Conservation (phyloP, 1,140 invertebrate genomes). For the Acromyrmex heyeri region DNA sequence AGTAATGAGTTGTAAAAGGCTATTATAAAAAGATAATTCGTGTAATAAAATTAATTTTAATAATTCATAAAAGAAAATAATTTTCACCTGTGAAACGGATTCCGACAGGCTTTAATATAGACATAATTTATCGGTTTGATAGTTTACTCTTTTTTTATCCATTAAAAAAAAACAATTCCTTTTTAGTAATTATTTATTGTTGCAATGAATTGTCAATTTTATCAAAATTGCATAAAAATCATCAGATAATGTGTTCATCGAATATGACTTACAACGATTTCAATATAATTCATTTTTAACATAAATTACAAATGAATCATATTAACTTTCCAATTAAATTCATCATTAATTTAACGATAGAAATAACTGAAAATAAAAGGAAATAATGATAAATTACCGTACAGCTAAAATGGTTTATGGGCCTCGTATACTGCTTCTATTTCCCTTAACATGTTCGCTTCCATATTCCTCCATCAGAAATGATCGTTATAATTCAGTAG, state of each 20-base stretch:
- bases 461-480: slow-evolving; percentile 2
- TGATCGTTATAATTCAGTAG: slow-evolving; percentile 56
- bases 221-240: not conserved
- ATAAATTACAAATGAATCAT: not conserved
- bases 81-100: too few relatives aligned
- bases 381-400: slow-evolving; percentile 28
- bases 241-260: not conserved
- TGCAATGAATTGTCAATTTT: not conserved
- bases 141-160: too few relatives aligned
- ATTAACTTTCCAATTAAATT: slow-evolving; percentile 1
- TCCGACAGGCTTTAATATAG: too few relatives aligned
- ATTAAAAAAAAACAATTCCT: not conserved
- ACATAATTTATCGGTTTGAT: too few relatives aligned
- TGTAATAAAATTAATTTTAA: slow-evolving; percentile 3
- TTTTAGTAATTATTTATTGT: not conserved
- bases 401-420: slow-evolving; percentile 31
- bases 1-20: not conserved
- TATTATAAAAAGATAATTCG: slow-evolving; percentile 23
- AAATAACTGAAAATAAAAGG: slow-evolving; percentile 18
- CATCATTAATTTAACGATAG: slow-evolving; percentile 22
- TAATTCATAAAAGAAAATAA: not conserved
- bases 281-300: not conserved
- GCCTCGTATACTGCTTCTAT: slow-evolving; percentile 25
- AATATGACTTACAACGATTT: not conserved
- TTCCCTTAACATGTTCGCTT: slow-evolving; percentile 19